A percentile compares a stretch with the other conserved stretches of the same genome.
Conservation (phyloP, 2,797 vertebrate genomes). For the Merluccius polli region DNA sequence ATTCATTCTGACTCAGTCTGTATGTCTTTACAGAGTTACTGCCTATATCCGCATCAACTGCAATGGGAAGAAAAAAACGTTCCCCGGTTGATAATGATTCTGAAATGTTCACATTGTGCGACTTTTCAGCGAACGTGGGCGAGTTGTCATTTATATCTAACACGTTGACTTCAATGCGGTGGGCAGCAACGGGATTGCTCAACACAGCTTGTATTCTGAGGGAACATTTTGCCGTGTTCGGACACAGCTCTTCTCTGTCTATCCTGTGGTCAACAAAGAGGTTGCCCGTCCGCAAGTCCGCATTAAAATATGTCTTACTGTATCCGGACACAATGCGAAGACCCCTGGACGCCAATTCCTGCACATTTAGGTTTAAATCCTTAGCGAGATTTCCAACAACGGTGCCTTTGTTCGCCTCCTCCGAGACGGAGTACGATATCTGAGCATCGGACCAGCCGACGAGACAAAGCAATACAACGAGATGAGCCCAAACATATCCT, state of each 20-base stretch:
- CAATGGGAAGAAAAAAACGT: slow-evolving; percentile 63
- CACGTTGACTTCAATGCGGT: slow-evolving; percentile 66
- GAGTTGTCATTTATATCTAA: slow-evolving; percentile 69
- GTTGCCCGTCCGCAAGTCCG: slow-evolving; percentile 60
- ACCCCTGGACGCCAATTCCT: slow-evolving; percentile 53
- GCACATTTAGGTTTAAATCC: slow-evolving; percentile 63
- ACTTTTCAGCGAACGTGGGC: slow-evolving; percentile 45
- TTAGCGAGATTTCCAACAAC: slow-evolving; percentile 72
- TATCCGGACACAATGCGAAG: slow-evolving; percentile 65
- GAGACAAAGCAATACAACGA: slow-evolving; percentile 46
- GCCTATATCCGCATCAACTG: slow-evolving; percentile 71
- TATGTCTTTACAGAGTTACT: slow-evolving; percentile 73
- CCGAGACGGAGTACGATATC: slow-evolving; percentile 71
- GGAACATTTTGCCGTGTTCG: slow-evolving; percentile 47
- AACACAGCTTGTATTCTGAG: slow-evolving; percentile 70
- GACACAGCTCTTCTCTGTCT: slow-evolving; percentile 66
- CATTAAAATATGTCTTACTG: slow-evolving; percentile 64
- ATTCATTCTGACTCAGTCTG: slow-evolving; percentile 63
- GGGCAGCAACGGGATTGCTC: slow-evolving; percentile 67
- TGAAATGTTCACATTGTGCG: slow-evolving; percentile 53
- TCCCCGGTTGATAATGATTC: slow-evolving; percentile 61
- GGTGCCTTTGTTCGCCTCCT: slow-evolving; percentile 74
- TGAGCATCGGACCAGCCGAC: slow-evolving; percentile 51
- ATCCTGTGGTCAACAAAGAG: slow-evolving; percentile 61
- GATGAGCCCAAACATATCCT: slow-evolving; percentile 25